A percentile compares a stretch with the other conserved stretches of the same genome.
Conservation (phyloP, 2,888 invertebrate genomes). For the Scaptomyza polygonia region DNA sequence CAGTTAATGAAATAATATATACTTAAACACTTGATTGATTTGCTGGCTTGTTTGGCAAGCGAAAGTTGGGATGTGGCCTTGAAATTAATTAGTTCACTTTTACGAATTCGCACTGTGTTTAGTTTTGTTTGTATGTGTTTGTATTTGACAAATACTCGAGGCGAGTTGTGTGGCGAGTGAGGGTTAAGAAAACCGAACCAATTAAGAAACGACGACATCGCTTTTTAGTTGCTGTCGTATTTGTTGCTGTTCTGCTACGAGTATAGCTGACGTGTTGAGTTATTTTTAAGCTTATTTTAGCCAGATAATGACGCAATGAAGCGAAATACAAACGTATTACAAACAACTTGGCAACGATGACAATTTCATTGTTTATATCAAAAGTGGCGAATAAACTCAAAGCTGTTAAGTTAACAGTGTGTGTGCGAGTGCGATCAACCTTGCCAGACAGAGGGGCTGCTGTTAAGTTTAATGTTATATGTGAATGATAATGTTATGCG, state of each 20-base stretch:
- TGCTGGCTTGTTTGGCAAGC: constrained; percentile 13
- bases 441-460: constrained; percentile 15
- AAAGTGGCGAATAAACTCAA: constrained; percentile 42
- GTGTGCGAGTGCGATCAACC: not conserved
- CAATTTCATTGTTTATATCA: constrained; percentile 68
- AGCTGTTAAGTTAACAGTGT: constrained; percentile 17
- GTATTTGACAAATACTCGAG: constrained; percentile 48
- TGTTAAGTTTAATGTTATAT: constrained; percentile 14
- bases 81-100: constrained; percentile 61
- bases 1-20: constrained; percentile 2
- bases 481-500: too few species aligned
- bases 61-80: constrained; percentile 58
- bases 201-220: constrained; percentile 36
- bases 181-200: constrained; percentile 33
- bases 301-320: constrained; percentile 79
- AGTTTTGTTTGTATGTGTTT: constrained; percentile 12
- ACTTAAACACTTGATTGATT: too few species aligned
- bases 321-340: constrained; percentile 54
- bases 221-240: constrained; percentile 19
- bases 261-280: constrained; percentile 78
- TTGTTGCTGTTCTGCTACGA: constrained; percentile 5
- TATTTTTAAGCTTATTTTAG: constrained; percentile 81
- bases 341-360: constrained; percentile 63
- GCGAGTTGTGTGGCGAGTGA: constrained; percentile 3
- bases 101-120: constrained; percentile 41